A percentile compares a stretch with the other conserved stretches of the same genome.
Conservation (phyloP, 2,797 vertebrate genomes). For the Sciaenops ocellatus region DNA sequence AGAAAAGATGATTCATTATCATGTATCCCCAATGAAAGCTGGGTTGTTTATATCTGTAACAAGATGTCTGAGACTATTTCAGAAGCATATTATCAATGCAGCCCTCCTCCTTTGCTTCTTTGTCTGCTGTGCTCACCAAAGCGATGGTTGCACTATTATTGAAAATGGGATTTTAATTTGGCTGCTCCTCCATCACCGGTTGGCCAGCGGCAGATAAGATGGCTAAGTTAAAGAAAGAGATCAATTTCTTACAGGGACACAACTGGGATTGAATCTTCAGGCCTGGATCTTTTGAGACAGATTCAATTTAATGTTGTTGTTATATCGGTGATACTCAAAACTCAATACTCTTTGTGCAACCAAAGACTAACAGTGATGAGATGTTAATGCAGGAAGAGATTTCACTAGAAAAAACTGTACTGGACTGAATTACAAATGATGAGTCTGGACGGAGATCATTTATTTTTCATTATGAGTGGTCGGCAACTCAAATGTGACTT, state of each 20-base stretch:
- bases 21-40: slow-evolving; percentile 44
- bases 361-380: slow-evolving; percentile 4
- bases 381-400: neutral
- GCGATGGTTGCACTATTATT: slow-evolving; percentile 39
- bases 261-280: slow-evolving; percentile 8
- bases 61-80: slow-evolving; percentile 42
- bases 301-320: slow-evolving; percentile 13
- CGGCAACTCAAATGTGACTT: neutral
- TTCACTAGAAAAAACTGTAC: neutral
- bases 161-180: slow-evolving; percentile 44
- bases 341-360: no score
- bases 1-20: slow-evolving; percentile 46
- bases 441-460: neutral
- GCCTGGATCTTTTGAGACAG: slow-evolving; percentile 9
- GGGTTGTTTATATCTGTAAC: slow-evolving; percentile 46
- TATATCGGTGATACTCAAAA: slow-evolving; percentile 15
- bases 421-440: neutral
- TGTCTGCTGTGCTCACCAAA: slow-evolving; percentile 25
- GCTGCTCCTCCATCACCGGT: slow-evolving; percentile 21
- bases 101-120: slow-evolving; percentile 4
- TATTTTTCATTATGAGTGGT: neutral
- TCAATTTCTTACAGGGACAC: neutral
- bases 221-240: slow-evolving; percentile 20
- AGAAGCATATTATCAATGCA: slow-evolving; percentile 35
- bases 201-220: slow-evolving; percentile 17